Conservation (phyloP, 2,888 invertebrate species). For the Nasonovia ribisnigri region DNA sequence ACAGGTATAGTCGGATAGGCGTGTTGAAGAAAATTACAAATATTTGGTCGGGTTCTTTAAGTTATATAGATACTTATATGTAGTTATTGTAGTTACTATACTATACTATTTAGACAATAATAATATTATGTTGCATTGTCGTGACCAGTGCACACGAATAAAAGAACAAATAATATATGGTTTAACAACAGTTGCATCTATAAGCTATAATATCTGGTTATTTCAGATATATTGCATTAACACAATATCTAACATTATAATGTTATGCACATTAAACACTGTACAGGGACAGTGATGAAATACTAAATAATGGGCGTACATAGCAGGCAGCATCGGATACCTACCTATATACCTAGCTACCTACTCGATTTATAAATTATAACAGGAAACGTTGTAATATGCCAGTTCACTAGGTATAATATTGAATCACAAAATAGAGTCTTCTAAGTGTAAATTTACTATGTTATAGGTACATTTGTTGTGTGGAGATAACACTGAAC, state of each 20-base stretch:
- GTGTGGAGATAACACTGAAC: background rate
- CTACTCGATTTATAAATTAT: background rate
- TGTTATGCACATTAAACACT: background rate
- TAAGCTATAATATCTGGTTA: background rate
- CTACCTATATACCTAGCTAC: background rate
- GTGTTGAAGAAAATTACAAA: background rate
- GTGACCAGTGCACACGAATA: background rate
- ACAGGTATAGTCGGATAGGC: background rate
- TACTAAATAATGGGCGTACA: background rate
- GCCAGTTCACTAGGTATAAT: background rate
- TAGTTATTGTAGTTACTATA: background rate
- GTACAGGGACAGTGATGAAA: background rate
- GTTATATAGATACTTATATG: background rate
- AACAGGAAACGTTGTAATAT: background rate
- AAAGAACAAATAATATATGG: background rate
- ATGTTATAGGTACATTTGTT: background rate
- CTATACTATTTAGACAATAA: background rate
- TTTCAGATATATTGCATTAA: background rate
- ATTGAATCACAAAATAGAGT: background rate
- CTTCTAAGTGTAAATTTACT: background rate
- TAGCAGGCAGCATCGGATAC: background rate
- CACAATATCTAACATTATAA: too few relatives aligned
- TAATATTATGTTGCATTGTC: background rate
- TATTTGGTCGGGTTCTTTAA: background rate
- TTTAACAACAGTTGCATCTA: slow-evolving; percentile 22